Conservation (phyloP, 2,113 vertebrate species). For the Boleophthalmus pectinirostris region DNA sequence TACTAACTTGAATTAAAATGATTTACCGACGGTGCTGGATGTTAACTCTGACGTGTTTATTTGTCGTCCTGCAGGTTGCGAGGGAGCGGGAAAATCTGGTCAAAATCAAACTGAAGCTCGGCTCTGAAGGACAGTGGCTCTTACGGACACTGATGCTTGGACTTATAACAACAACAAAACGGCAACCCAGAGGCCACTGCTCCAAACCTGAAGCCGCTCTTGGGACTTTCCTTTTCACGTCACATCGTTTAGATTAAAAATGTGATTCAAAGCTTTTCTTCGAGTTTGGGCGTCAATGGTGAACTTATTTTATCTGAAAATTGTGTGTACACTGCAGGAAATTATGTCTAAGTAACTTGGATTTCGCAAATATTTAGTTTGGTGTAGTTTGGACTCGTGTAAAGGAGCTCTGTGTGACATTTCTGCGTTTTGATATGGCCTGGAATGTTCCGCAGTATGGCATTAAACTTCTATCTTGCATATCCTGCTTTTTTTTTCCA, state of each 20-base stretch:
- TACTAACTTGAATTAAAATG: background rate
- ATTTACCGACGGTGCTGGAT: background rate
- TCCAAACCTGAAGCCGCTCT: slow-evolving; percentile 31
- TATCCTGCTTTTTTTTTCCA: background rate
- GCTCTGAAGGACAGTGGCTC: slow-evolving; percentile 24
- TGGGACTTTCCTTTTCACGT: slow-evolving; percentile 41
- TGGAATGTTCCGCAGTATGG: background rate
- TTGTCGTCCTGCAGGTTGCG: slow-evolving; percentile 81
- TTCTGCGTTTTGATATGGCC: no score
- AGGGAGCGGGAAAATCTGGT: slow-evolving; percentile 97
- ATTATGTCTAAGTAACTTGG: background rate
- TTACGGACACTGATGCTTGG: slow-evolving; percentile 49
- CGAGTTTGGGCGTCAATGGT: slow-evolving; percentile 24
- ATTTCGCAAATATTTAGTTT: background rate
- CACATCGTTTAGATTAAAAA: slow-evolving; percentile 44
- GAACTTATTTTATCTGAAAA: slow-evolving; percentile 8
- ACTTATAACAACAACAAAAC: slow-evolving; percentile 40
- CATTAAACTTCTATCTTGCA: background rate
- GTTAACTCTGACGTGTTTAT: background rate
- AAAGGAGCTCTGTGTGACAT: background rate
- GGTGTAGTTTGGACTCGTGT: background rate
- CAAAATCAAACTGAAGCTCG: slow-evolving; percentile 89
- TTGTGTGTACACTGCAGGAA: background rate
- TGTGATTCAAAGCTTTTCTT: slow-evolving; percentile 35
- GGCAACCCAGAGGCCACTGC: slow-evolving; percentile 32